These are phyloP conservation scores for Zapornia atra DNA, from an alignment of 2,113 vertebrate genomes.

Conservation along the genomic window DNA sequence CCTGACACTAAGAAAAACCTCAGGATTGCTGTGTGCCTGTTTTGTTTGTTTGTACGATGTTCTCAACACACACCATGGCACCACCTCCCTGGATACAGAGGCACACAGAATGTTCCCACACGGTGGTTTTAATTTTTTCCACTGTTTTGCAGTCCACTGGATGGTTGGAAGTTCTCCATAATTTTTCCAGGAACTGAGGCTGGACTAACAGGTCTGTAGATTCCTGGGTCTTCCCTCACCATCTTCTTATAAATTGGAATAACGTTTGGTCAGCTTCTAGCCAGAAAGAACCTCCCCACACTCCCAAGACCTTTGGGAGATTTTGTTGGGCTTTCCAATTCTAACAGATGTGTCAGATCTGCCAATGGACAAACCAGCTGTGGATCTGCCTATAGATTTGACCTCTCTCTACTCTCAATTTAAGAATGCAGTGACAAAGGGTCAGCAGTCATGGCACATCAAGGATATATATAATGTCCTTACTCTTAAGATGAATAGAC, in stretches of 20 bases:
- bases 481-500: neutral
- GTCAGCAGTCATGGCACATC: neutral
- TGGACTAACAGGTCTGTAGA: neutral
- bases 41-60: neutral
- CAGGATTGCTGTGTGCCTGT: neutral
- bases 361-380: neutral
- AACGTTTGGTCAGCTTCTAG: neutral
- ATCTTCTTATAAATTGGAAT: neutral
- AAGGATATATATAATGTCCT: neutral
- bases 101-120: neutral
- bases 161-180: neutral
- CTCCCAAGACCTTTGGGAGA: neutral
- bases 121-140: neutral
- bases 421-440: neutral
- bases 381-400: neutral
- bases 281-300: neutral
- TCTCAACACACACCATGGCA: fast-evolving
- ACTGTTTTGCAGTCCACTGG: neutral
- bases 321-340: neutral
- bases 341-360: neutral
- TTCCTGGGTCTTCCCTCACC: neutral
- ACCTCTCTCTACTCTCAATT: neutral
- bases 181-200: neutral
- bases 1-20: neutral
- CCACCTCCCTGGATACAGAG: neutral